Percentiles rank a stretch among this genome's conserved stretches.
phyloP scores from a whole-genome alignment of 2,113 vertebrate species.

The Sinocyclocheilus maitianheensis region DNA sequence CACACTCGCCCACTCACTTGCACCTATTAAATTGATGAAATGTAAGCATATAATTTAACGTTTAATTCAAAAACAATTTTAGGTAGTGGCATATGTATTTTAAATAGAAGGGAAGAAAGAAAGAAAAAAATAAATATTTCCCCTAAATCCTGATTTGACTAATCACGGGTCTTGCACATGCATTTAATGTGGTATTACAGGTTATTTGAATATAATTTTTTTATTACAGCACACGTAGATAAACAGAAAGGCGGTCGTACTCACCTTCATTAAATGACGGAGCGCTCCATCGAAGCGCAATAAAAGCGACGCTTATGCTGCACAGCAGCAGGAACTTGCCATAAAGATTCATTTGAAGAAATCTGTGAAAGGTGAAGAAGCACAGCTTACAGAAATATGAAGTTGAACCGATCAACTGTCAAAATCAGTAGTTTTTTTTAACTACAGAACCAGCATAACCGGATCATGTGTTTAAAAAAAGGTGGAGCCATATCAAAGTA shows the following conservation, averaged over 20 bases:
- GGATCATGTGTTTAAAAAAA: not conserved
- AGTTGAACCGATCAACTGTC: not conserved
- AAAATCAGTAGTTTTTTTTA: not conserved
- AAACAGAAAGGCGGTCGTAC: not conserved
- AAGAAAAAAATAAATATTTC: not conserved
- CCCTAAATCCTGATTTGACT: not conserved
- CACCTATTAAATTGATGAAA: not conserved
- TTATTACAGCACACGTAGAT: not conserved
- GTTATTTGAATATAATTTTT: not conserved
- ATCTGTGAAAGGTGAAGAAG: not conserved
- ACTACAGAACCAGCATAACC: not conserved
- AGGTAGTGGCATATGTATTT: not conserved
- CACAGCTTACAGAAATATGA: not conserved
- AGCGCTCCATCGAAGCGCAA: slow-evolving; percentile 66
- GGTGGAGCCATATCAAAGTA: not conserved
- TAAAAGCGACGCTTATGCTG: slow-evolving; percentile 56
- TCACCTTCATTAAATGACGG: slow-evolving; percentile 70
- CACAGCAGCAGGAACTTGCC: slow-evolving; percentile 59
- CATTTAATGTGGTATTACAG: not conserved
- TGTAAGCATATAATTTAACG: not conserved
- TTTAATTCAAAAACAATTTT: not conserved
- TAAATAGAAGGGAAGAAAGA: too few relatives aligned
- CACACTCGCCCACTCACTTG: not conserved
- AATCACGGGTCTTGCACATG: not conserved
- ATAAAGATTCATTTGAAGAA: slow-evolving; percentile 58